These are phyloP conservation scores for Tachycineta bicolor DNA, from an alignment of 2,113 vertebrate genomes.

Conservation along the genomic window DNA sequence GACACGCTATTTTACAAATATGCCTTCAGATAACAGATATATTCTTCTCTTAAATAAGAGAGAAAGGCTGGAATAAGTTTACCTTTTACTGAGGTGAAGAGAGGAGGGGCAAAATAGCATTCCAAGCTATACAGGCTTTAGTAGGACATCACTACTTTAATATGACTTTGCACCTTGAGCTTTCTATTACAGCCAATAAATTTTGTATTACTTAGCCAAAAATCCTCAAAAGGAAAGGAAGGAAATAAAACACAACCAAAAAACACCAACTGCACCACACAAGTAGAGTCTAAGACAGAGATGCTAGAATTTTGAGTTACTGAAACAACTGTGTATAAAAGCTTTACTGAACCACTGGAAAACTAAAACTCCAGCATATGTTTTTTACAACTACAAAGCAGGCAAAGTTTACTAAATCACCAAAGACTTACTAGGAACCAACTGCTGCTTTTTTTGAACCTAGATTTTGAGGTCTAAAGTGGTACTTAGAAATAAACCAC, in stretches of 20 bases:
- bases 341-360: not conserved
- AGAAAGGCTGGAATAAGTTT: not conserved
- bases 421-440: not conserved
- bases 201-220: not conserved
- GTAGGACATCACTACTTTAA: not conserved
- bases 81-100: not conserved
- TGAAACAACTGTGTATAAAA: not conserved
- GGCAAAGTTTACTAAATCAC: not conserved
- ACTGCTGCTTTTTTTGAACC: not conserved
- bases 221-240: not conserved
- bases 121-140: not conserved
- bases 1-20: slow-evolving; percentile 31
- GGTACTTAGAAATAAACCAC: not conserved
- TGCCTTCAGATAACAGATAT: not conserved
- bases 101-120: not conserved
- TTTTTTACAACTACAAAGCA: not conserved
- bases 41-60: not conserved
- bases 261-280: not conserved
- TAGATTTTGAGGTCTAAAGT: not conserved
- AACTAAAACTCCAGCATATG: not conserved
- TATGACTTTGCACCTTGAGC: not conserved
- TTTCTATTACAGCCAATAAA: not conserved
- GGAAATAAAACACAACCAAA: not conserved
- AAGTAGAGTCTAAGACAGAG: not conserved
- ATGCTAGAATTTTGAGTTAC: not conserved